These are phyloP conservation scores for Masnerella sp. DNA, from an alignment of 2,888 invertebrate genomes.

Conservation along the genomic window DNA sequence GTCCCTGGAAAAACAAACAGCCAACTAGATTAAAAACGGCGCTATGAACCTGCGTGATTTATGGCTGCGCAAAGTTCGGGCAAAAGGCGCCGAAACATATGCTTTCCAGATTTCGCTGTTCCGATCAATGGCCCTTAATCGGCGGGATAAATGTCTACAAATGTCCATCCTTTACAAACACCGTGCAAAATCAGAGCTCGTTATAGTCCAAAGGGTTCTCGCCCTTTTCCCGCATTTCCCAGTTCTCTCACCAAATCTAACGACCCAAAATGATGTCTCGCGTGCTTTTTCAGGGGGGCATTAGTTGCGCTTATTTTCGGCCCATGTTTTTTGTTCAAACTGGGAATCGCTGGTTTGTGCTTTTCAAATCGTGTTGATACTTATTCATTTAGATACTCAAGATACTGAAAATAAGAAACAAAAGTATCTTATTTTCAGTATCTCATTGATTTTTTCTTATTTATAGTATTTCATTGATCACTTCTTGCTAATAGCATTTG, in stretches of 20 bases:
- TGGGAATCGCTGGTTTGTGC: too few relatives aligned
- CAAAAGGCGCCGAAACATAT: constrained; percentile 15
- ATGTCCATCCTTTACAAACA: constrained; percentile 14
- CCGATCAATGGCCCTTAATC: constrained; percentile 36
- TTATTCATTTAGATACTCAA: too few relatives aligned
- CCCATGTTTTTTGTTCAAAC: too few relatives aligned
- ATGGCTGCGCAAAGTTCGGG: constrained; percentile 21
- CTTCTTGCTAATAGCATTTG: too few relatives aligned
- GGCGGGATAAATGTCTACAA: constrained; percentile 21
- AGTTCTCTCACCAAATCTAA: background rate
- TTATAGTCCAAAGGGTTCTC: constrained; percentile 22
- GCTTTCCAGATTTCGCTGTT: constrained; percentile 43
- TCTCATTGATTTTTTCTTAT: too few relatives aligned
- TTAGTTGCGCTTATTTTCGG: too few relatives aligned
- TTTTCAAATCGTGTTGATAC: too few relatives aligned
- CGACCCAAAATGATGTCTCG: too few relatives aligned
- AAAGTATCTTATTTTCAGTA: too few relatives aligned
- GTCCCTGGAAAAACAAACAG: constrained; percentile 16
- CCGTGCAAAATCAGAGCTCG: constrained; percentile 25
- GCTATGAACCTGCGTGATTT: constrained; percentile 28
- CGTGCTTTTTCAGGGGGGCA: too few relatives aligned
- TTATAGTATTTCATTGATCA: too few relatives aligned
- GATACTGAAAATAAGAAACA: too few relatives aligned
- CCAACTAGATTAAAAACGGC: constrained; percentile 17
- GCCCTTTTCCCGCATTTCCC: background rate